Conservation (phyloP, 2,797 vertebrate genomes). For the Sebastes nivosus region DNA sequence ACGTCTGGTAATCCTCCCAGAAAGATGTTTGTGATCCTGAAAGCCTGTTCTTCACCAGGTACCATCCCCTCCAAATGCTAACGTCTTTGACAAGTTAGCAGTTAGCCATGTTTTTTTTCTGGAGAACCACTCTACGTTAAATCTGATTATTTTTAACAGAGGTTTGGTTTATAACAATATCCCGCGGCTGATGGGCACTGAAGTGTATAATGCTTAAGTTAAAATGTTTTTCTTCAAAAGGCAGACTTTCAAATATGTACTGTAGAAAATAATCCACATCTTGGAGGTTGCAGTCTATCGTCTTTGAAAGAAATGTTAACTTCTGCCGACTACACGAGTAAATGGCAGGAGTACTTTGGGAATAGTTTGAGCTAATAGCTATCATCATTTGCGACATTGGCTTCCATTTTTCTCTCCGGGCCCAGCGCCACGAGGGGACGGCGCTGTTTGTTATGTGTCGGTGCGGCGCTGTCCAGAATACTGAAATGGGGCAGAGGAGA, state of each 20-base stretch:
- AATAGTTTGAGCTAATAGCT: neutral
- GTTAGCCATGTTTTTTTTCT: neutral
- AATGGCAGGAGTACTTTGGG: neutral
- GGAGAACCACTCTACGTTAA: neutral
- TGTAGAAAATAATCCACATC: neutral
- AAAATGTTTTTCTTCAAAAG: neutral
- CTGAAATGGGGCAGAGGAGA: no score
- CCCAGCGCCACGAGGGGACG: no score
- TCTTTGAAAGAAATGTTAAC: neutral
- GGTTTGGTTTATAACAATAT: neutral
- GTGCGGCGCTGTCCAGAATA: no score
- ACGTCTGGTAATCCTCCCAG: neutral
- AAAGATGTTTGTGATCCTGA: neutral
- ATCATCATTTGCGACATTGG: neutral
- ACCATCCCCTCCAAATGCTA: neutral
- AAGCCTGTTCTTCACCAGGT: neutral
- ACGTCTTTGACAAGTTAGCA: neutral
- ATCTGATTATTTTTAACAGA: neutral
- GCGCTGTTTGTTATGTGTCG: no score
- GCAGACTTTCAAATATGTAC: fast-evolving
- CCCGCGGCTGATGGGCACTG: neutral
- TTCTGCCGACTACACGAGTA: neutral
- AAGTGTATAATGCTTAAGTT: neutral
- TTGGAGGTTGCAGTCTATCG: neutral
- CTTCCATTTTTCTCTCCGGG: neutral